Conservation (phyloP, 2,113 vertebrate species). For the Symphodus melops region DNA sequence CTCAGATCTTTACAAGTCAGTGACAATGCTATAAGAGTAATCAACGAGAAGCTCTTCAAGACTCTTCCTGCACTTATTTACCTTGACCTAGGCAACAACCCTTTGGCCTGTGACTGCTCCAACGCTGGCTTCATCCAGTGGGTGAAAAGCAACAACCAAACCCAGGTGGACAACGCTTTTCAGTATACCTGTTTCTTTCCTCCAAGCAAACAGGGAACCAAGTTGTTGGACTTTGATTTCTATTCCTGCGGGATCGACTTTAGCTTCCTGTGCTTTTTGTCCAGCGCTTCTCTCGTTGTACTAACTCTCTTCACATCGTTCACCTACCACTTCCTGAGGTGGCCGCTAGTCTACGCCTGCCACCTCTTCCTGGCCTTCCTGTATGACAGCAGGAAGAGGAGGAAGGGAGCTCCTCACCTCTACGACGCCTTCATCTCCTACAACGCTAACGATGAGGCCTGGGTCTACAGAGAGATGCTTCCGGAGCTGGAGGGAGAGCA, state of each 20-base stretch:
- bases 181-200: slow-evolving; percentile 68
- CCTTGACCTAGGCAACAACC: slow-evolving; percentile 68
- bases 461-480: slow-evolving; percentile 71
- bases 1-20: slow-evolving; percentile 47
- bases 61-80: slow-evolving; percentile 60
- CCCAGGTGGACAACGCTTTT: slow-evolving; percentile 66
- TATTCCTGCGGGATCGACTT: slow-evolving; percentile 58
- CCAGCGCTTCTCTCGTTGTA: slow-evolving; percentile 34
- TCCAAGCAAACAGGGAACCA: slow-evolving; percentile 33
- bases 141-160: slow-evolving; percentile 48
- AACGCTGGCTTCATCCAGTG: slow-evolving; percentile 71
- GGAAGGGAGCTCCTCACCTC: slow-evolving; percentile 2
- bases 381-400: slow-evolving; percentile 60
- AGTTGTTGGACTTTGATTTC: slow-evolving; percentile 54
- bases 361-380: slow-evolving; percentile 72
- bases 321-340: slow-evolving; percentile 59
- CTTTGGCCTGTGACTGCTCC: slow-evolving; percentile 70
- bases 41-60: slow-evolving; percentile 55
- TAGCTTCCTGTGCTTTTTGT: slow-evolving; percentile 61
- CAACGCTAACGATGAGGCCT: slow-evolving; percentile 70
- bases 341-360: slow-evolving; percentile 70
- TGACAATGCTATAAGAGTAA: slow-evolving; percentile 57
- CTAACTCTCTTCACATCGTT: slow-evolving; percentile 54
- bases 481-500: slow-evolving; percentile 68
- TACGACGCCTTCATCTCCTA: slow-evolving; percentile 80